These are phyloP conservation scores for Hippocampus barbouri DNA, from an alignment of 2,113 vertebrate species.

Conservation along the genomic window DNA sequence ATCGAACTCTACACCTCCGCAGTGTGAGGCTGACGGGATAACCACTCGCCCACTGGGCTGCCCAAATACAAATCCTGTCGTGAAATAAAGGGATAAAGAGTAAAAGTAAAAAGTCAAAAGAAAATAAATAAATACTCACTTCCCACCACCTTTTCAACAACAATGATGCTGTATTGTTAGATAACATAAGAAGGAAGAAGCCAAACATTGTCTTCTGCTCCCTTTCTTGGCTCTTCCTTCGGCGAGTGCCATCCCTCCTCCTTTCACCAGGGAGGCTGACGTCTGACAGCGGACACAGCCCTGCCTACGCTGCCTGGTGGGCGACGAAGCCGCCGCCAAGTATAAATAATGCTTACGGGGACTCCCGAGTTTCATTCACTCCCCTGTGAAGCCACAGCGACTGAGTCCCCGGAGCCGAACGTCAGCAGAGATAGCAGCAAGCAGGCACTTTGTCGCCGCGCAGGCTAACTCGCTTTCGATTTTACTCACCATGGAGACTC, in stretches of 20 bases:
- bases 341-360: constrained; percentile 57
- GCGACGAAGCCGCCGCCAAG: constrained; percentile 36
- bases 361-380: constrained; percentile 51
- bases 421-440: constrained; percentile 78
- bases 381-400: constrained; percentile 49
- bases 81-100: too few relatives aligned
- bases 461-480: constrained; percentile 80
- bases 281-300: constrained; percentile 58
- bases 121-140: not conserved
- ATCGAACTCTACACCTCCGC: too few relatives aligned
- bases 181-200: constrained; percentile 3
- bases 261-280: constrained; percentile 44
- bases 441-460: constrained; percentile 64
- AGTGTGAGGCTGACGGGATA: too few relatives aligned
- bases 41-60: too few relatives aligned
- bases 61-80: too few relatives aligned
- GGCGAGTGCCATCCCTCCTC: constrained; percentile 30
- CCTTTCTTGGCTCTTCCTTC: constrained; percentile 65
- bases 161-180: not conserved
- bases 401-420: constrained; percentile 67
- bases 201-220: constrained; percentile 15
- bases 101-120: too few relatives aligned
- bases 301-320: constrained; percentile 59
- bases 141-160: not conserved
- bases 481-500: constrained; percentile 74